These are phyloP conservation scores for Pseudorasbora parva DNA, from an alignment of 2,113 vertebrate species.

Conservation along the genomic window DNA sequence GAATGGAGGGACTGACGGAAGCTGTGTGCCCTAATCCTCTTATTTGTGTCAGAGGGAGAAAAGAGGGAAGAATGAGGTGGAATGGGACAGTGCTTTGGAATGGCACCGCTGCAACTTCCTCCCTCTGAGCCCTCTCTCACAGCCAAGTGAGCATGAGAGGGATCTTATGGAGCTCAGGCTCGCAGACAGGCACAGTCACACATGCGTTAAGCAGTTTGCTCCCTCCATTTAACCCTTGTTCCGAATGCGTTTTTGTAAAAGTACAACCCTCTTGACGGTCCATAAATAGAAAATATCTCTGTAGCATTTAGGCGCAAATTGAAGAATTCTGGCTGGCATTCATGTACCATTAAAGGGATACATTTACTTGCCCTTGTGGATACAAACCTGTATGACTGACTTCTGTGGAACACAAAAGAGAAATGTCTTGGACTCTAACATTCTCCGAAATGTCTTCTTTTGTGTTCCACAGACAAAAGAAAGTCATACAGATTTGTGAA, in stretches of 20 bases:
- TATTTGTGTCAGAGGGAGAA: slow-evolving; percentile 95
- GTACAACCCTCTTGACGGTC: not conserved
- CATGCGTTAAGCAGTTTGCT: slow-evolving; percentile 33
- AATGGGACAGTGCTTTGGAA: slow-evolving; percentile 78
- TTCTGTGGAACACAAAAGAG: not conserved
- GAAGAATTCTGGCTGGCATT: not conserved
- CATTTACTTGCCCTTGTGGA: not conserved
- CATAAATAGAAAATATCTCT: not conserved
- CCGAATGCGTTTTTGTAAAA: not conserved
- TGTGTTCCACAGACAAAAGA: too few relatives aligned
- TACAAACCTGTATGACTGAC: not conserved
- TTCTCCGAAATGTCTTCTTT: too few relatives aligned
- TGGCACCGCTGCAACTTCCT: slow-evolving; percentile 68
- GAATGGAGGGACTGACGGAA: slow-evolving; percentile 93
- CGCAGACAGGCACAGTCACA: slow-evolving; percentile 34
- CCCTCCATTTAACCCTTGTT: slow-evolving; percentile 35
- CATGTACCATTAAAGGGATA: not conserved
- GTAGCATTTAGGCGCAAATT: not conserved
- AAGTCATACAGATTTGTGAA: not conserved
- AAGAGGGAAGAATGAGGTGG: slow-evolving; percentile 78
- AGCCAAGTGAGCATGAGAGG: slow-evolving; percentile 79
- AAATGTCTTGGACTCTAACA: not conserved
- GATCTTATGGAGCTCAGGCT: slow-evolving; percentile 73
- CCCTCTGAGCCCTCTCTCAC: slow-evolving; percentile 71
- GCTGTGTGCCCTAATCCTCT: slow-evolving; percentile 97